Evolutionary conservation across 2,113 vertebrate genomes (phyloP), one percentile per base, ranked within the genome.

Genomic region (Carassius auratus): DNA sequence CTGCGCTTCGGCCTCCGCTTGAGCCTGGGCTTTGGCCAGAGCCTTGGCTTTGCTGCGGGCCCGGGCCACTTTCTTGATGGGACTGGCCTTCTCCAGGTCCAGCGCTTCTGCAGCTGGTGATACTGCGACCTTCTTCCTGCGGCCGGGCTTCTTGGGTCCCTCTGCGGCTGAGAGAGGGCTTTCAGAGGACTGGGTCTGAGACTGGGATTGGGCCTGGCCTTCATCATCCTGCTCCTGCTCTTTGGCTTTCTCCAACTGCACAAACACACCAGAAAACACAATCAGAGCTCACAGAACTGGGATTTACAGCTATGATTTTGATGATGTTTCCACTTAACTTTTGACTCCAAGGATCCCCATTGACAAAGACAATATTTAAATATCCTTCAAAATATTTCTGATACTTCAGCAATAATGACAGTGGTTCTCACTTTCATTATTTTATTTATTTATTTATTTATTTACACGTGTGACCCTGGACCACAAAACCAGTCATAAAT

Each of bases 1-100:
- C 76, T 89, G 91, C 36, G 94, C 92, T 23, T 91, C 92, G 0
- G 95, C 93, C 88, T 95, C 95, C 0, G 92, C 92, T 86, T 95
- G 96, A 0, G 95, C 96, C 87, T 94, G 96, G 33, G 90, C 94
- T 88, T 97, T 98, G 79, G 94, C 95, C 86, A 95, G 93, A 75
- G 94, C 93, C 89, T 96, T 96, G 42, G 93, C 92, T 90, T 96
- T 97, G 86, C 94, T 95, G 21, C 92, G 95, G 23, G 93, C 94
- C 3, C 94, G 90, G 86, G 94, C 87, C 30, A 90, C 92, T 62
- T 93, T 91, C 85, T 93, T 94, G 36, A 92, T 90, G 80, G 92
- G 92, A 8, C 88, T 90, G n/a, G 91, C 87, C 85, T 90, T 90
- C 87, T 94, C 93, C 30, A 86, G 90, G 15, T 92, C 90, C 85